A percentile compares a stretch with the other conserved stretches of the same genome.
Evolutionary conservation across 2,888 invertebrate species (phyloP).

Genomic region (Sialis fuliginosa): DNA sequence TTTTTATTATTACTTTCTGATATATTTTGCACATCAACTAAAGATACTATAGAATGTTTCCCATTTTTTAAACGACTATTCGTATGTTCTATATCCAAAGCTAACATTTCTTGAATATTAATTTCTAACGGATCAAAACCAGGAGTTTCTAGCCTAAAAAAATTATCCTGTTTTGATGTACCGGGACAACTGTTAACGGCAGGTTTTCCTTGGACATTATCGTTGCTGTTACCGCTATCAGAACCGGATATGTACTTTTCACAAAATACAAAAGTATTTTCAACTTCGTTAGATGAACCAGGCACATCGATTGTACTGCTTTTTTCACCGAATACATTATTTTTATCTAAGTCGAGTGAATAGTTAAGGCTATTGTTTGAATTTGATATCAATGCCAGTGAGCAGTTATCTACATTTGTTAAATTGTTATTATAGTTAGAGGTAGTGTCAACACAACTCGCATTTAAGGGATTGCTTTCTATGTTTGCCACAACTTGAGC

Average conservation of each 20-base stretch:
- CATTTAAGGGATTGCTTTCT: conserved; percentile 29
- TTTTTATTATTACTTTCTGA: conserved; percentile 11
- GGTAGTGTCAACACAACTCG: conserved; percentile 1
- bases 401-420: background rate
- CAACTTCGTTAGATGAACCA: background rate
- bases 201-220: background rate
- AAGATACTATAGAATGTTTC: conserved; percentile 8
- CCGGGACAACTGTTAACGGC: background rate
- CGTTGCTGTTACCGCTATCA: background rate
- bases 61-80: conserved; percentile 11
- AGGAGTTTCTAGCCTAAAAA: conserved; percentile 11
- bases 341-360: conserved; percentile 2
- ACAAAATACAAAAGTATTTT: background rate
- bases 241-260: background rate
- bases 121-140: conserved; percentile 29
- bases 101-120: conserved; percentile 28
- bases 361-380: background rate
- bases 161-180: background rate
- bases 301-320: conserved; percentile 1
- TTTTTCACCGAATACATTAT: conserved; percentile 8
- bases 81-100: conserved; percentile 27
- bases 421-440: background rate
- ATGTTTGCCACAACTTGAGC: conserved; percentile 43
- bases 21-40: conserved; percentile 5
- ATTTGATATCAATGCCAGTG: conserved; percentile 2